A percentile compares a stretch with the other conserved stretches of the same genome.
Conservation (phyloP, 2,888 invertebrate genomes). For the Cotesia congregata region DNA sequence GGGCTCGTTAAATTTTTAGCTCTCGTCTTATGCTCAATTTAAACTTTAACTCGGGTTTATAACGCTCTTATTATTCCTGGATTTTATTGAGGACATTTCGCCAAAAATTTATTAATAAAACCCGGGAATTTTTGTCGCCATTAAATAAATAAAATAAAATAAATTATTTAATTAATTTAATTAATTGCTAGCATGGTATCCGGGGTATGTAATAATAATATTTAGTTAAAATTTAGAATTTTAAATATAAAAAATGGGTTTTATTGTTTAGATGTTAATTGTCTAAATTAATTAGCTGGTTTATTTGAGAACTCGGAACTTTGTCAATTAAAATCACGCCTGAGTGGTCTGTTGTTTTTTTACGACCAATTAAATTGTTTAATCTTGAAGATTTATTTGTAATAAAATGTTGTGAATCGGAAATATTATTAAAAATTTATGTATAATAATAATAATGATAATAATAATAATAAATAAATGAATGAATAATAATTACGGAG, state of each 20-base stretch:
- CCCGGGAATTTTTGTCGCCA: neutral
- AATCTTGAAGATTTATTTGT: neutral
- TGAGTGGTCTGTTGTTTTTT: neutral
- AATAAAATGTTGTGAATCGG: neutral
- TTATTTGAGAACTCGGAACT: neutral
- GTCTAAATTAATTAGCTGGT: neutral
- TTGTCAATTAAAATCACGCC: neutral
- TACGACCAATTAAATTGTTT: neutral
- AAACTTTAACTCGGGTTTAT: no score
- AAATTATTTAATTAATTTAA: neutral
- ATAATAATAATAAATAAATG: conserved; percentile 1
- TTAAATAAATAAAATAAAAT: neutral
- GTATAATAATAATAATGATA: neutral
- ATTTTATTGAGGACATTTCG: no score
- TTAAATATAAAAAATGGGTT: neutral
- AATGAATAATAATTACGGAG: neutral
- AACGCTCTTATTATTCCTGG: no score
- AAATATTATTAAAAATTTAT: neutral
- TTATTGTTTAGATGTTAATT: neutral
- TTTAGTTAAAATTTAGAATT: neutral
- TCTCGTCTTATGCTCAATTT: no score
- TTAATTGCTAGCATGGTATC: neutral
- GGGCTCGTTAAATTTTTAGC: no score
- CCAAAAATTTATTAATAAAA: no score
- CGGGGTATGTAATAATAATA: neutral